Evolutionary conservation across 2,888 invertebrate genomes (phyloP).

Genomic region (Cephus nigrinus): DNA sequence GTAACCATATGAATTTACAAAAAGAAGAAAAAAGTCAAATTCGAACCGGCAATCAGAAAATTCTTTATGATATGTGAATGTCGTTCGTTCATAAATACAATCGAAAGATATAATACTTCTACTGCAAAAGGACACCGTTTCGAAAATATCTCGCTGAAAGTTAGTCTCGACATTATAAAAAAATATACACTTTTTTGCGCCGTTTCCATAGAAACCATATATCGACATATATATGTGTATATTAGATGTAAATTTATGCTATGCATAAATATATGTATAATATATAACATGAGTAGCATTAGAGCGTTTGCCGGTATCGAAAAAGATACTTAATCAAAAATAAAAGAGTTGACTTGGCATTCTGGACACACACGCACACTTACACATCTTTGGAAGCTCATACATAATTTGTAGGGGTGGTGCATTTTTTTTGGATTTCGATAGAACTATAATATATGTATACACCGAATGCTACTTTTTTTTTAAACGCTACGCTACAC

Average conservation of each 20-base stretch:
- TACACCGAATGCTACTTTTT: constrained; percentile 51
- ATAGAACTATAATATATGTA: constrained; percentile 43
- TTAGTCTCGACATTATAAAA: constrained; percentile 18
- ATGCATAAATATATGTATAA: not conserved
- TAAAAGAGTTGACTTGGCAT: constrained; percentile 50
- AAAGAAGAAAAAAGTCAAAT: not conserved
- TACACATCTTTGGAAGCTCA: constrained; percentile 53
- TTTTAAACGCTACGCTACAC: constrained; percentile 45
- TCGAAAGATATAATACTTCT: constrained; percentile 29
- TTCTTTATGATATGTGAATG: constrained; percentile 47
- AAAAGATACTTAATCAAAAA: constrained; percentile 7
- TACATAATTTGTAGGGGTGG: constrained; percentile 39
- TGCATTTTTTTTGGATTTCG: constrained; percentile 20
- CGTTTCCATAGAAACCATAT: constrained; percentile 1
- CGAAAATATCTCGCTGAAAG: constrained; percentile 37
- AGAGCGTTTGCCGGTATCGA: not conserved
- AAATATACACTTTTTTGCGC: not conserved
- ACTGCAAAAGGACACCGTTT: constrained; percentile 29
- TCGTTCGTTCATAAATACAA: constrained; percentile 21
- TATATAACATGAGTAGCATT: not conserved
- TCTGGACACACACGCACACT: constrained; percentile 39
- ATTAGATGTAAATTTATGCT: not conserved
- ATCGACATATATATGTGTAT: constrained; percentile 13
- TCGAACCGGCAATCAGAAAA: constrained; percentile 26
- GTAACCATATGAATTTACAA: not conserved